Conservation (phyloP, 2,797 vertebrate species). For the Clarias platycephalus region DNA sequence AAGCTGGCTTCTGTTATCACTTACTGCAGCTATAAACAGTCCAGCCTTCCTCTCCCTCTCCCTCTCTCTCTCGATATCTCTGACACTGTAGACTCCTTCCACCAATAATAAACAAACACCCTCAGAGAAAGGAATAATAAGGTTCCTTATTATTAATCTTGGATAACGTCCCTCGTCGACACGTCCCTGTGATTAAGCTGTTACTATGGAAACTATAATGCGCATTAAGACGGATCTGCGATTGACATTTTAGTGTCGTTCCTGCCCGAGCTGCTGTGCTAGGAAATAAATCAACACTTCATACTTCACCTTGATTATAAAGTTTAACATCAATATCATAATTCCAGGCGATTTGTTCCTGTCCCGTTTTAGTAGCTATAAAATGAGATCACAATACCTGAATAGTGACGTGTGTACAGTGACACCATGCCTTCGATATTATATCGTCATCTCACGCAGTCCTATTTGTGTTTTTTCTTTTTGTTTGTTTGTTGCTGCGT, state of each 20-base stretch:
- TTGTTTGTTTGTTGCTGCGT: no score
- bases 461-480: no score
- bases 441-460: background rate
- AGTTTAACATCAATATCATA: background rate
- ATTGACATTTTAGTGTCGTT: background rate
- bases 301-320: background rate
- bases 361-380: background rate
- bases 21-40: background rate
- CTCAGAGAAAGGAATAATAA: no score
- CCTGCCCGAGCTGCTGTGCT: no score
- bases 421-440: background rate
- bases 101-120: background rate
- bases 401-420: background rate
- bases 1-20: background rate
- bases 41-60: background rate
- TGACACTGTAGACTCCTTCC: background rate
- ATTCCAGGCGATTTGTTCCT: background rate
- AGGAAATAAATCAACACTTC: background rate
- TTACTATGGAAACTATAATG: background rate
- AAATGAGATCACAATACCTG: background rate
- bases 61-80: background rate
- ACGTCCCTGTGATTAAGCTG: background rate
- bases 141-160: background rate
- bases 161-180: no score
- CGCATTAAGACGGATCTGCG: background rate